Evolutionary conservation across 2,888 invertebrate species (phyloP), one percentile per base, ranked within the genome.

Genomic region (Diaphora mendica): DNA sequence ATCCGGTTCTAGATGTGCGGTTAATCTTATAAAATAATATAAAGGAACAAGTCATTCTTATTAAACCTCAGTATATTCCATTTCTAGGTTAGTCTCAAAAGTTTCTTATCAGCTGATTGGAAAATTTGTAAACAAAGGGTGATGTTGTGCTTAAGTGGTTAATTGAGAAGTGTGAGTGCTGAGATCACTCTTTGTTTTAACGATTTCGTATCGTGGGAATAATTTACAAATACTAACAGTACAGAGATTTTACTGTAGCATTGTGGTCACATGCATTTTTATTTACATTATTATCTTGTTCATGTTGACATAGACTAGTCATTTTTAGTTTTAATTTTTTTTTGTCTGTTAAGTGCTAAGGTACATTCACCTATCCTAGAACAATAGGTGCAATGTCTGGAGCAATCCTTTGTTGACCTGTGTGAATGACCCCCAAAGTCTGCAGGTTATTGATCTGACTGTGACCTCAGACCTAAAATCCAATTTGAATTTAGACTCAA

Each of bases 111-210:
- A 90, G 89, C 90, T 90, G 89, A 84, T 86, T 77, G 64, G 11
- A 15, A 70, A 76, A 70, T 79, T 85, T 81, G 88, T 89, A 89
- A 90, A 89, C 89, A 90, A 90, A 86, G 81, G 77, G 26, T 51
- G 35, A 30, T 15, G 7, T 66, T 59, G 33, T 75, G 39, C 48
- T 35, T 65, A n/a, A 55, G 51, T 55, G 20, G 68, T 70, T 71
- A 55, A 59, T 70, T 65, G 55, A 68, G 39, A 30, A 68, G 13
- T 68, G 44, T 64, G 62, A 33, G 33, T 39, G n/a, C 23, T 69
- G 59, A 59, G 30, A 55, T 44, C 33, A n/a, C 23, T 55, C 59
- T 33, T 73, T 70, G 65, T 59, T 35, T 26, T 17, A 55, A 59
- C 39, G 65, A 4, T 42, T 30, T 15, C 5, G 23, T 2, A 13